A percentile compares a stretch with the other conserved stretches of the same genome.
Conservation (phyloP, 2,888 invertebrate genomes). For the Hipparchia semele region DNA sequence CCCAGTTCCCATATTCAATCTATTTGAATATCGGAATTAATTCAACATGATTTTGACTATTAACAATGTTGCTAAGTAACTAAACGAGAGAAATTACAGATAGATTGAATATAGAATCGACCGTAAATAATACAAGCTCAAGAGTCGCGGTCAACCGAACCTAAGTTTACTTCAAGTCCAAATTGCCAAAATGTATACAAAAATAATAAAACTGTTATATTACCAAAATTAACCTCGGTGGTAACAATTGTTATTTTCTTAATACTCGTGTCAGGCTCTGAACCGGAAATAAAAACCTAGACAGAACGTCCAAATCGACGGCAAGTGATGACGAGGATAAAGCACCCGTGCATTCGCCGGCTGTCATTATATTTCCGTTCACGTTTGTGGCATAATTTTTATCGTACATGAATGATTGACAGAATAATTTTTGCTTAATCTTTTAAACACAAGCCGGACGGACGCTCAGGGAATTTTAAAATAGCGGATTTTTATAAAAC, state of each 20-base stretch:
- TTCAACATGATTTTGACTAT: no score
- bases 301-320: neutral
- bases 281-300: conserved; percentile 9
- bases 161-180: no score
- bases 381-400: neutral
- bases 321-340: conserved; percentile 15
- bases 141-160: no score
- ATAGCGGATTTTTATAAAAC: neutral
- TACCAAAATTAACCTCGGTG: neutral
- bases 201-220: neutral
- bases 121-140: no score
- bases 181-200: neutral
- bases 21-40: no score
- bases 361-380: conserved; percentile 14
- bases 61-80: no score
- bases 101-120: no score
- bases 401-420: conserved; percentile 16
- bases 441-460: neutral
- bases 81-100: no score
- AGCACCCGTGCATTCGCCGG: neutral
- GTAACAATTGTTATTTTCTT: neutral
- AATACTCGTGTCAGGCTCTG: neutral
- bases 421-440: conserved; percentile 1
- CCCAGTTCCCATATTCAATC: no score
- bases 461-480: neutral